A percentile compares a stretch with the other conserved stretches of the same genome.
Conservation (phyloP, 2,113 vertebrate genomes). For the Trinectes maculatus region DNA sequence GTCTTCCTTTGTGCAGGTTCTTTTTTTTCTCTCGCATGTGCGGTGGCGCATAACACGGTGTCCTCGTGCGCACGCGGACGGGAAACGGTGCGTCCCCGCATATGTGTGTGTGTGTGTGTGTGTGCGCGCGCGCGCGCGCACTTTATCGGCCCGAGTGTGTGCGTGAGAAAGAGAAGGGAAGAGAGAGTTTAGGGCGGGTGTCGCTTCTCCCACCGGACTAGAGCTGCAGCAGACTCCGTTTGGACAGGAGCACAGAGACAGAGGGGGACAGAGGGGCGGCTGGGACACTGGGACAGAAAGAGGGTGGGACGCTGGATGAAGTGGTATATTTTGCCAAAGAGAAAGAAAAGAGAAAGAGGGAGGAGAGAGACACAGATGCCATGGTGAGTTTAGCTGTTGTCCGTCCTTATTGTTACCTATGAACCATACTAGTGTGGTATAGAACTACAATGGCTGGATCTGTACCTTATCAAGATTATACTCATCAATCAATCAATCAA, state of each 20-base stretch:
- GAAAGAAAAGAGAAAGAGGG: not conserved
- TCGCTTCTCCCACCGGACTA: slow-evolving; percentile 56
- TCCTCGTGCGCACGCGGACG: not conserved
- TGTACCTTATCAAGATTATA: too few relatives aligned
- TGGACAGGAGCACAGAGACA: slow-evolving; percentile 13
- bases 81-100: slow-evolving; percentile 16
- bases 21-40: slow-evolving; percentile 8
- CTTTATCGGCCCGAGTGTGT: slow-evolving; percentile 26
- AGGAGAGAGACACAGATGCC: not conserved
- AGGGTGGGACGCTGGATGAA: slow-evolving; percentile 48
- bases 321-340: slow-evolving; percentile 5
- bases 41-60: slow-evolving; percentile 57
- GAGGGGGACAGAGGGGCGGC: slow-evolving; percentile 28
- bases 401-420: not conserved
- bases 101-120: slow-evolving; percentile 1
- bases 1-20: slow-evolving; percentile 55
- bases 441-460: too few relatives aligned
- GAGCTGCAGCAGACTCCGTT: slow-evolving; percentile 51
- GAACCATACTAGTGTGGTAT: too few relatives aligned
- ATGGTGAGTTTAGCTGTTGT: not conserved
- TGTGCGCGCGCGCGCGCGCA: slow-evolving; percentile 22
- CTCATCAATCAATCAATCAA: too few relatives aligned
- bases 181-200: slow-evolving; percentile 58
- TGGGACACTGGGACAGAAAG: slow-evolving; percentile 15
- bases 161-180: slow-evolving; percentile 3